Evolutionary conservation across 2,113 vertebrate genomes (phyloP).

Genomic region (Charadrius vociferus): DNA sequence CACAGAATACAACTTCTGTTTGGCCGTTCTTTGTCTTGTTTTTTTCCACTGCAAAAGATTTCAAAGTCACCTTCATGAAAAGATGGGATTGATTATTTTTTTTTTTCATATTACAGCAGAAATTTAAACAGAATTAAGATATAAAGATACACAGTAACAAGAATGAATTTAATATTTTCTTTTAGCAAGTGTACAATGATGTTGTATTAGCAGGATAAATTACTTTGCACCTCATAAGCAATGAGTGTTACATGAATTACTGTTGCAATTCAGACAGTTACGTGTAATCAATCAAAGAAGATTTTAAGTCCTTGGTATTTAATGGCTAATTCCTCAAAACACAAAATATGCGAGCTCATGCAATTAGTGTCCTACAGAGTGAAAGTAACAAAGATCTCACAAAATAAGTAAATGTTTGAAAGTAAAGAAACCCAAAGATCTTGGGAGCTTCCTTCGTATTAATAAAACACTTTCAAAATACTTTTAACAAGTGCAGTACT

Average conservation of each 20-base stretch:
- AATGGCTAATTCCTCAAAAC: constrained; percentile 47
- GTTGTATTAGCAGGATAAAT: constrained; percentile 35
- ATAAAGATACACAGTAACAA: neutral
- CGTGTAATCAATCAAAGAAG: constrained; percentile 31
- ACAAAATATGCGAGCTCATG: neutral
- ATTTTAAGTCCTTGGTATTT: neutral
- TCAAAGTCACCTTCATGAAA: neutral
- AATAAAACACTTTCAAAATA: neutral
- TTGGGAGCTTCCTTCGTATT: neutral
- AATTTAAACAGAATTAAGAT: neutral
- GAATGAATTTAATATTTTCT: neutral
- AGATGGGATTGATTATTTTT: neutral
- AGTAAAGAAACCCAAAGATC: neutral
- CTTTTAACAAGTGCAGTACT: neutral
- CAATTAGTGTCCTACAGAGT: constrained; percentile 4
- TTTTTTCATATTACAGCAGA: neutral
- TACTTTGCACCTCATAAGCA: constrained; percentile 18
- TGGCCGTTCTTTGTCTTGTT: neutral
- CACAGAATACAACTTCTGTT: neutral
- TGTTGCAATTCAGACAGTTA: constrained; percentile 25
- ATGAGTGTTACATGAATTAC: neutral
- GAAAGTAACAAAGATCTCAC: neutral
- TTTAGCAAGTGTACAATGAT: neutral
- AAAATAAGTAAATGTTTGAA: neutral
- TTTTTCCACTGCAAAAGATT: neutral